phyloP scores from a whole-genome alignment of 2,888 invertebrate species.

The Tiliacea aurago region DNA sequence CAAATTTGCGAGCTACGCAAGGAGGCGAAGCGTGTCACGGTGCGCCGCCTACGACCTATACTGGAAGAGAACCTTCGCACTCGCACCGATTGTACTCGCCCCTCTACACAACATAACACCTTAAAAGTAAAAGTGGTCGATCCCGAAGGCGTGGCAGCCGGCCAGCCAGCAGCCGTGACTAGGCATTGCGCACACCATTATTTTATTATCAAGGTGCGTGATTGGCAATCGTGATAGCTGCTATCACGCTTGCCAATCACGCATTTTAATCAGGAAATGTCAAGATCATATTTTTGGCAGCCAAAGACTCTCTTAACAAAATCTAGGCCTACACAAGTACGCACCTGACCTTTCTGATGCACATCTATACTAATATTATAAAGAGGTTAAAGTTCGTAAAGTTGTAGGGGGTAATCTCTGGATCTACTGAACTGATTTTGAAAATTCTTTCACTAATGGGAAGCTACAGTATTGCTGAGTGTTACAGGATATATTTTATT shows the following conservation, averaged over 20 bases:
- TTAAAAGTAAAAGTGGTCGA: slow-evolving; percentile 88
- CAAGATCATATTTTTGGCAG: slow-evolving; percentile 72
- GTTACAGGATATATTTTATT: too few species aligned
- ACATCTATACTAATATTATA: too few species aligned
- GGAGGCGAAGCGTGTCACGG: slow-evolving; percentile 74
- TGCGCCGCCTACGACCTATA: slow-evolving; percentile 74
- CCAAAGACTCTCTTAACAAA: slow-evolving; percentile 7
- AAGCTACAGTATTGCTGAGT: too few species aligned
- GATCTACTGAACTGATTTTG: too few species aligned
- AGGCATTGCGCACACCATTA: slow-evolving; percentile 69
- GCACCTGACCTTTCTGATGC: too few species aligned
- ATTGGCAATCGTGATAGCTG: slow-evolving; percentile 70
- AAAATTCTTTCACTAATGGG: too few species aligned
- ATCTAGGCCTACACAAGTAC: slow-evolving; percentile 13
- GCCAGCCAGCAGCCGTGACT: slow-evolving; percentile 76
- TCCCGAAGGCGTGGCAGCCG: slow-evolving; percentile 82
- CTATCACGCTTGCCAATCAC: slow-evolving; percentile 38
- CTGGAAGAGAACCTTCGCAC: slow-evolving; percentile 71
- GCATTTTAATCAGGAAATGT: slow-evolving; percentile 72
- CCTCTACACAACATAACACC: slow-evolving; percentile 78
- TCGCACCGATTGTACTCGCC: slow-evolving; percentile 76
- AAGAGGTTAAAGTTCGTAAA: too few species aligned
- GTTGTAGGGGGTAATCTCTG: too few species aligned
- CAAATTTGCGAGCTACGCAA: slow-evolving; percentile 69
- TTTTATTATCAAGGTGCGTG: slow-evolving; percentile 77